Evolutionary conservation across 2,113 vertebrate species (phyloP).

Genomic region (Leucoraja erinaceus): DNA sequence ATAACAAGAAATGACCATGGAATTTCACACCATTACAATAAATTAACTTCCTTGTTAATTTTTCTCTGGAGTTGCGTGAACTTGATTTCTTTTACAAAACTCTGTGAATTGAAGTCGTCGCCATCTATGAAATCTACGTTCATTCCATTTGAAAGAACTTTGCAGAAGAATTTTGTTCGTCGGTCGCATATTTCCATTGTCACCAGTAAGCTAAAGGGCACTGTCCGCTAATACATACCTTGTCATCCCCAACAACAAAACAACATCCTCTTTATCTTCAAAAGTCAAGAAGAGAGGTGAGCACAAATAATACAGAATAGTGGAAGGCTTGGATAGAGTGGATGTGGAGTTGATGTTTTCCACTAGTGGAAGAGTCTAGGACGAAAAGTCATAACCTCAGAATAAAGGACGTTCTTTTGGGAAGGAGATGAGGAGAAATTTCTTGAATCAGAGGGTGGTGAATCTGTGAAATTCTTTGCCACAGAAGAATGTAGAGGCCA

Average conservation of each 20-base stretch:
- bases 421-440: no score
- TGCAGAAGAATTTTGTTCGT: background rate
- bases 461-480: no score
- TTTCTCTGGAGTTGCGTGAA: background rate
- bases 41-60: background rate
- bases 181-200: background rate
- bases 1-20: background rate
- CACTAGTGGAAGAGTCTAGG: no score
- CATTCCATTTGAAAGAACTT: background rate
- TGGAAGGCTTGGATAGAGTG: no score
- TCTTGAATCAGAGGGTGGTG: no score
- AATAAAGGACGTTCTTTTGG: no score
- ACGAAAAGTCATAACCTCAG: no score
- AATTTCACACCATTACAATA: background rate
- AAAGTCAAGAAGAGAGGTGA: background rate
- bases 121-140: background rate
- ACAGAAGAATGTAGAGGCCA: no score
- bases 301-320: no score
- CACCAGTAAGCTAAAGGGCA: background rate
- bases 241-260: background rate
- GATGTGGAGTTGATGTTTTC: no score
- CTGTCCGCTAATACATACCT: background rate
- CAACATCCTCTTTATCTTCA: background rate
- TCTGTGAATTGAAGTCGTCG: background rate
- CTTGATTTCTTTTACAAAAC: background rate